Percentiles rank a stretch among this genome's conserved stretches.
phyloP scores from a whole-genome alignment of 1,140 invertebrate species.

The Littorina saxatilis region DNA sequence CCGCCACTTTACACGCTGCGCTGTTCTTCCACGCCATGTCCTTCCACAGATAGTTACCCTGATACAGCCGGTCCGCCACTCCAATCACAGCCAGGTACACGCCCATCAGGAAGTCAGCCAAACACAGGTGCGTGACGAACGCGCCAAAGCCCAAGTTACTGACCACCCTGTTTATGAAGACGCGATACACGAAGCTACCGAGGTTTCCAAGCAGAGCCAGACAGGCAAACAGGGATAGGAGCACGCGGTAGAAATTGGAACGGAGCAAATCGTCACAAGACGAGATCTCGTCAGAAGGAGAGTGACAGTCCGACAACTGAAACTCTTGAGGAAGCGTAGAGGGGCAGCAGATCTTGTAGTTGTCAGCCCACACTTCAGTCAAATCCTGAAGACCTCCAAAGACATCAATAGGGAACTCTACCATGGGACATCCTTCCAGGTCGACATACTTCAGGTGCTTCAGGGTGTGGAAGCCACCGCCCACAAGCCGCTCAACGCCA shows the following conservation, averaged over 20 bases:
- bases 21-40: constrained; percentile 55
- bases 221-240: constrained; percentile 54
- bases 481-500: neutral
- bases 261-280: constrained; percentile 54
- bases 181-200: constrained; percentile 38
- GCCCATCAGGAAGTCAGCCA: constrained; percentile 69
- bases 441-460: neutral
- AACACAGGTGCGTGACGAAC: constrained; percentile 61
- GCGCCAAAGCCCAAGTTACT: constrained; percentile 37
- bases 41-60: constrained; percentile 56
- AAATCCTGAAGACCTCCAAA: constrained; percentile 38
- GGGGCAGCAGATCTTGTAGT: constrained; percentile 54
- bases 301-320: constrained; percentile 35
- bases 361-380: constrained; percentile 41
- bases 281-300: constrained; percentile 52
- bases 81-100: constrained; percentile 65
- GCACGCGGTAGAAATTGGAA: constrained; percentile 34
- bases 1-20: constrained; percentile 53
- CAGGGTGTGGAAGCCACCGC: neutral
- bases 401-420: constrained; percentile 23
- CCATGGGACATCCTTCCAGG: constrained; percentile 6
- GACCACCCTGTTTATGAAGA: constrained; percentile 7
- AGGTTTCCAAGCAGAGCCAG: constrained; percentile 55
- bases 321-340: constrained; percentile 38
- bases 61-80: constrained; percentile 52